These are phyloP conservation scores for Metallyticus violacea DNA, from an alignment of 2,888 invertebrate species.

Conservation along the genomic window DNA sequence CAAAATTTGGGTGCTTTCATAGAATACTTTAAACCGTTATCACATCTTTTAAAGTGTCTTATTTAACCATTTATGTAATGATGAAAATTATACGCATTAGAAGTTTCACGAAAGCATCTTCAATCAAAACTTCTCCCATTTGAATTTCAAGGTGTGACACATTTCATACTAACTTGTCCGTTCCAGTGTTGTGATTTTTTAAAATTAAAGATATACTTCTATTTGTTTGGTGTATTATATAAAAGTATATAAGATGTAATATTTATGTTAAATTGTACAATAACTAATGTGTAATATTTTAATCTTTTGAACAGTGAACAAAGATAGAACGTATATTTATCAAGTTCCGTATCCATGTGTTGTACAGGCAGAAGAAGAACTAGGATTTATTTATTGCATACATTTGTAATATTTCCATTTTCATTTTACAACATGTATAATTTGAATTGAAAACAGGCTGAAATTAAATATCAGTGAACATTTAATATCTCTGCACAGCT, in stretches of 20 bases:
- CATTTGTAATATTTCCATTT: no score
- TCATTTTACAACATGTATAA: neutral
- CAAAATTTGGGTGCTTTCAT: constrained; percentile 13
- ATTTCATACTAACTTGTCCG: constrained; percentile 21
- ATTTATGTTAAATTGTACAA: neutral
- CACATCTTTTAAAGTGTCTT: neutral
- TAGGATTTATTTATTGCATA: neutral
- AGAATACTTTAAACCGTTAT: constrained; percentile 5
- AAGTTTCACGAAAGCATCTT: neutral
- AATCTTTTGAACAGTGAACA: neutral
- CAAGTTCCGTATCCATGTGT: neutral
- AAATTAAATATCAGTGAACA: no score
- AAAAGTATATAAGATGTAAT: constrained; percentile 6
- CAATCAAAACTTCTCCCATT: neutral
- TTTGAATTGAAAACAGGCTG: neutral
- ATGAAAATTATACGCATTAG: neutral
- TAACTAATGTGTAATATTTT: constrained; percentile 9
- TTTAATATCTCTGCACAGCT: no score
- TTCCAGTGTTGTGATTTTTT: constrained; percentile 32
- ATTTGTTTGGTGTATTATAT: constrained; percentile 1
- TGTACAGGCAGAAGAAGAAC: neutral
- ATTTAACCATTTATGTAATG: neutral
- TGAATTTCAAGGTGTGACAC: neutral
- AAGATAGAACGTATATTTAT: neutral
- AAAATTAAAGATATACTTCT: constrained; percentile 27